Conservation (phyloP, 2,797 vertebrate species). For the Valencia hispanica region DNA sequence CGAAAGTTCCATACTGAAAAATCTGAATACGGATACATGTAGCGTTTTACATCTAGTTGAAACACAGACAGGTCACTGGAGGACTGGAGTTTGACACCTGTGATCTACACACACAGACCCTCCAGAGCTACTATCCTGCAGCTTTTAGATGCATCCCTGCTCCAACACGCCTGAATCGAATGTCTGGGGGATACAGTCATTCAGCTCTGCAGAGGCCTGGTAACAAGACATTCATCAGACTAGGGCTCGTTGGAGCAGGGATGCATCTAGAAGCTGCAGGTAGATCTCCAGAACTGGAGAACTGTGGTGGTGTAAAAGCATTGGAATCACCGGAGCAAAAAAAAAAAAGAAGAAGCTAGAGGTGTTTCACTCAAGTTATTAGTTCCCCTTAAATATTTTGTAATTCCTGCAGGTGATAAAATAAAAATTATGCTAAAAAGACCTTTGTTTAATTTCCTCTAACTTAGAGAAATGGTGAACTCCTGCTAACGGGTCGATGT, state of each 20-base stretch:
- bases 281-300: too few relatives aligned
- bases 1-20: too few relatives aligned
- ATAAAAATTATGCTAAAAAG: not conserved
- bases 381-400: too few relatives aligned
- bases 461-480: not conserved
- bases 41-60: too few relatives aligned
- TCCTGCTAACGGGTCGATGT: not conserved
- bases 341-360: not conserved
- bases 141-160: not conserved
- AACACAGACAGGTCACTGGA: too few relatives aligned
- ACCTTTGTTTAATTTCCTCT: not conserved
- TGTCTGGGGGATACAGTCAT: not conserved
- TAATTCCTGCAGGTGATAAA: not conserved
- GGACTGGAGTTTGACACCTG: too few relatives aligned
- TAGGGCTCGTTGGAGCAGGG: too few relatives aligned
- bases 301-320: too few relatives aligned
- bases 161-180: too few relatives aligned
- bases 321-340: not conserved
- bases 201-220: not conserved
- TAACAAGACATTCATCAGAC: too few relatives aligned
- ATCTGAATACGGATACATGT: too few relatives aligned
- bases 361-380: too few relatives aligned
- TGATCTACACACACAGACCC: not conserved
- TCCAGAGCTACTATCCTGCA: not conserved
- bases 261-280: not conserved